Evolutionary conservation across 2,888 invertebrate species (phyloP), one percentile per base, ranked within the genome.

Genomic region (Melieria crassipennis): DNA sequence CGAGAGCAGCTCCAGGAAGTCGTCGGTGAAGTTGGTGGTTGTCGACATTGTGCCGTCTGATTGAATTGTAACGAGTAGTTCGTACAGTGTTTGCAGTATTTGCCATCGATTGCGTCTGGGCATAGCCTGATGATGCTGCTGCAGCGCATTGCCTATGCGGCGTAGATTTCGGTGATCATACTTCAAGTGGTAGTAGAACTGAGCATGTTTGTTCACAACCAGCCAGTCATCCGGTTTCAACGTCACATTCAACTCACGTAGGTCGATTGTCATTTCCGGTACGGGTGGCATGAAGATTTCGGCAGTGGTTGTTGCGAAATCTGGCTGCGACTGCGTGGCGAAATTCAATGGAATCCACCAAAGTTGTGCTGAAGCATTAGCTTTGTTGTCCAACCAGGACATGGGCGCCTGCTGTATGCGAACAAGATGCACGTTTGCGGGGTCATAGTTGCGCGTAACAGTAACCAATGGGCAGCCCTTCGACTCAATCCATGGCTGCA

Each of bases 151-250:
- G 9, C 90, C 91, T 4, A 96, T 88, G 0, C 89, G 87, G 1
- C 85, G 81, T 90, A 93, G 92, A 82, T 93, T 93, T 0, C 85
- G 84, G 0, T 81, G 80, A 65, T 94, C 93, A 76, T 94, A 94
- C 79, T 92, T 91, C 1, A 93, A 91, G 80, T 92, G 88, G 85
- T 91, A 92, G 82, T 85, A 82, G 6, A 85, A 83, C 1, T 84
- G 85, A 70, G 85, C 83, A 60, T 86, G 84, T 10, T 85, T 85
- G 68, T 87, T 87, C 0, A 84, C 79, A 46, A 87, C 80, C 42
- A 87, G 50, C 87, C 87, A 87, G 69, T 87, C 86, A 4, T 76
- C 66, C 7, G 77, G 75, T 4, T 69, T 71, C 4, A 86, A 13
- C 47, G 78, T 74, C 43, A 84, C 70, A 10, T 79, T 78, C 45